Conservation (phyloP, 2,113 vertebrate genomes). For the Hystrix brachyura region DNA sequence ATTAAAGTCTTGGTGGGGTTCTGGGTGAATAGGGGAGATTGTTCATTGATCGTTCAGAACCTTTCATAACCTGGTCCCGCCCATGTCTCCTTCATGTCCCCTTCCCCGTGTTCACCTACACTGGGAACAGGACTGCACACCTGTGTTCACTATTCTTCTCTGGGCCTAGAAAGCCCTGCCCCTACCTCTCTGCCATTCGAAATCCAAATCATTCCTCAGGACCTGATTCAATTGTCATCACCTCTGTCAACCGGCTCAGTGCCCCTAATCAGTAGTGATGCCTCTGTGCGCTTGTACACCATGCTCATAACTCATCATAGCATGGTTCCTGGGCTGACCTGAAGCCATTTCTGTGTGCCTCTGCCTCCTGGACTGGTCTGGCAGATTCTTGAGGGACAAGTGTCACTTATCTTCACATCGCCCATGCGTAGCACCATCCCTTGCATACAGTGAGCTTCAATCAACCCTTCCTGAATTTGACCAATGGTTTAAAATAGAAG, state of each 20-base stretch:
- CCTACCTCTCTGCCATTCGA: not conserved
- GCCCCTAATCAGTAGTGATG: not conserved
- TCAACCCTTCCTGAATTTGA: slow-evolving; percentile 44
- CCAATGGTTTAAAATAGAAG: slow-evolving; percentile 32
- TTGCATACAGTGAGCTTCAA: not conserved
- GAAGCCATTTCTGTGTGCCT: not conserved
- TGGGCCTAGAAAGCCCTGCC: not conserved
- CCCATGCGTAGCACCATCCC: not conserved
- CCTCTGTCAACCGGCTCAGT: not conserved
- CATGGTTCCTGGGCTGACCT: not conserved
- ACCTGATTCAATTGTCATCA: not conserved
- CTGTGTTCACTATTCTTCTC: not conserved
- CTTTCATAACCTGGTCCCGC: not conserved
- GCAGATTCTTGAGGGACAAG: not conserved
- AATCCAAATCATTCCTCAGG: slow-evolving; percentile 18
- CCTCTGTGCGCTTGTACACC: no score
- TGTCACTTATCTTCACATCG: not conserved
- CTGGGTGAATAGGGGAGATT: not conserved
- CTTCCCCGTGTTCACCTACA: no score
- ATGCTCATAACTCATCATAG: not conserved
- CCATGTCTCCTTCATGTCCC: rapidly evolving
- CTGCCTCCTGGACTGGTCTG: not conserved
- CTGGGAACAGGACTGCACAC: not conserved
- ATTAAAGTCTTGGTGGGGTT: not conserved
- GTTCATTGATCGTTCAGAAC: not conserved